A percentile compares a stretch with the other conserved stretches of the same genome.
phyloP scores from a whole-genome alignment of 2,888 invertebrate species.

The Netelia melanura region DNA sequence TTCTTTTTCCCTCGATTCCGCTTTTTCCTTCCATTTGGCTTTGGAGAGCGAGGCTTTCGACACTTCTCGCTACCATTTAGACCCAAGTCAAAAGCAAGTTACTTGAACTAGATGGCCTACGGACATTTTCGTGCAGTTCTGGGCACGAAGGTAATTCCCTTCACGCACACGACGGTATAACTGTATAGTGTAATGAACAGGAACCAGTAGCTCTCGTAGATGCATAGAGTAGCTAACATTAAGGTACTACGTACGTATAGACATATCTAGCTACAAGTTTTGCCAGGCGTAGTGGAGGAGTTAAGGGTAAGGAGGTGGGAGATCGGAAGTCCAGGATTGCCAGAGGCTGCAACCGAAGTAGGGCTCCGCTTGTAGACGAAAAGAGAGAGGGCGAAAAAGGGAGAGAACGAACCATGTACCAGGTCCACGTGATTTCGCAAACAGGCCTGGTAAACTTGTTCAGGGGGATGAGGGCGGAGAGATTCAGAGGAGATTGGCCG shows the following conservation, averaged over 20 bases:
- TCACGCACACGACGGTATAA: neutral
- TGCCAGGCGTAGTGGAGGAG: neutral
- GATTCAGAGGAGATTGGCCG: conserved; percentile 6
- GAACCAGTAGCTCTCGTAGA: neutral
- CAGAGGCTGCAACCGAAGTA: conserved; percentile 45
- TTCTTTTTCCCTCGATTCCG: neutral
- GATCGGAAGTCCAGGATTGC: conserved; percentile 54
- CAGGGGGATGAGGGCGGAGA: conserved; percentile 7
- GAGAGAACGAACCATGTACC: conserved; percentile 17
- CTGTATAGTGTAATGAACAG: neutral
- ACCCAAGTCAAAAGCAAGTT: conserved; percentile 66
- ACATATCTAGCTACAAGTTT: conserved; percentile 48
- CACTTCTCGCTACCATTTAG: conserved; percentile 61
- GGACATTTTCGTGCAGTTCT: conserved; percentile 44
- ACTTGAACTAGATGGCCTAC: conserved; percentile 53
- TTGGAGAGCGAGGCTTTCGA: neutral
- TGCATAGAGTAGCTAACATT: conserved; percentile 20
- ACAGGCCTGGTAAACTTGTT: conserved; percentile 54
- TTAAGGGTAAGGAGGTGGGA: neutral
- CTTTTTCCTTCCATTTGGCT: neutral
- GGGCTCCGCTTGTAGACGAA: neutral
- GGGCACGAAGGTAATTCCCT: conserved; percentile 47
- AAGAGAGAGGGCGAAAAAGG: conserved; percentile 23
- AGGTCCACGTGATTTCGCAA: conserved; percentile 40
- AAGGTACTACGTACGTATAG: conserved; percentile 36